Conservation (phyloP, 2,888 invertebrate species). For the Orchesella flavescens region DNA sequence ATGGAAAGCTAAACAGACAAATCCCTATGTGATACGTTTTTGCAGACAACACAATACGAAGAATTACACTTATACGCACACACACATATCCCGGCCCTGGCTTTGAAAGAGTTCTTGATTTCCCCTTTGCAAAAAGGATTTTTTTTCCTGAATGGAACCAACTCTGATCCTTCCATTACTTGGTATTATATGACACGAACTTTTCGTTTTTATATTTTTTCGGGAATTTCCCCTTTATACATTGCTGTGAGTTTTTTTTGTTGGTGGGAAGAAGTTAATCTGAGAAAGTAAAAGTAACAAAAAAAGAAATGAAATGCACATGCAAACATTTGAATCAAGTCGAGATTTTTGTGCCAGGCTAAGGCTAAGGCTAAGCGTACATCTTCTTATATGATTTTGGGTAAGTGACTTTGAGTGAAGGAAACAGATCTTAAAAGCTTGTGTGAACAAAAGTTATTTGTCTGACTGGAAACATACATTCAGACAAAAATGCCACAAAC, state of each 20-base stretch:
- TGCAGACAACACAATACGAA: constrained; percentile 25
- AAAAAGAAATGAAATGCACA: constrained; percentile 12
- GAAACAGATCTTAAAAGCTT: constrained; percentile 21
- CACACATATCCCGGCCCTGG: not conserved
- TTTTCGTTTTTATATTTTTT: not conserved
- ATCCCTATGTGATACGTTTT: constrained; percentile 20
- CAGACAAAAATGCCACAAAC: constrained; percentile 23
- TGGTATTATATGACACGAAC: constrained; percentile 5
- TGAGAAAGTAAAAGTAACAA: constrained; percentile 27
- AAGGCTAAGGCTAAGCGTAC: not conserved
- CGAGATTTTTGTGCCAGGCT: not conserved
- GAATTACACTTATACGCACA: constrained; percentile 4
- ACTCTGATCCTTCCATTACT: constrained; percentile 10
- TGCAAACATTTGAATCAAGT: constrained; percentile 14
- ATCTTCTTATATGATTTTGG: constrained; percentile 2
- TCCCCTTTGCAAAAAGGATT: constrained; percentile 13
- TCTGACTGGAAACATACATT: not conserved
- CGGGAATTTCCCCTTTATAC: not conserved
- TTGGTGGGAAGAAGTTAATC: constrained; percentile 45
- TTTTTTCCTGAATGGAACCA: constrained; percentile 9
- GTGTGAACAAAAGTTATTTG: constrained; percentile 28
- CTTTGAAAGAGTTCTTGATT: not conserved
- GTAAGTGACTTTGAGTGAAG: constrained; percentile 37
- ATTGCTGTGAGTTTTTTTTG: not conserved
- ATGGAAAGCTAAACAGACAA: constrained; percentile 27